Evolutionary conservation across 2,797 vertebrate genomes (phyloP).

Genomic region (Thalassophryne amazonica): DNA sequence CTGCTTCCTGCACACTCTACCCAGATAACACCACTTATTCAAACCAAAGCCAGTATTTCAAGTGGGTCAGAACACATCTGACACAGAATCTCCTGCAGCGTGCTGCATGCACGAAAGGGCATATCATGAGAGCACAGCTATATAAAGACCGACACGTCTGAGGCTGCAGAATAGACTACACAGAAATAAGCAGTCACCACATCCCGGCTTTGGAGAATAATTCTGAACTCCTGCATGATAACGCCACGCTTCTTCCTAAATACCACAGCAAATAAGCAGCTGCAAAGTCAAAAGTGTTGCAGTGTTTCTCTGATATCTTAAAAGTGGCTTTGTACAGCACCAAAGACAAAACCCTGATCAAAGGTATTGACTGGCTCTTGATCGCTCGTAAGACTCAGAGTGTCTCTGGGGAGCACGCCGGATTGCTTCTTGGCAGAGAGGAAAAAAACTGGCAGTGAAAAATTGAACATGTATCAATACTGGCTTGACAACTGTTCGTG

Average conservation of each 20-base stretch:
- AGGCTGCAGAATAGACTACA: too few relatives aligned
- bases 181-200: too few relatives aligned
- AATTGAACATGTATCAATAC: constrained; percentile 39
- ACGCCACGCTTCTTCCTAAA: neutral
- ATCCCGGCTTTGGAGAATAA: too few relatives aligned
- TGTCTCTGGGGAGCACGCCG: constrained; percentile 27
- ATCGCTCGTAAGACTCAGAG: constrained; percentile 26
- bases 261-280: neutral
- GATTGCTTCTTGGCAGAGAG: constrained; percentile 28
- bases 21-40: too few relatives aligned
- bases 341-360: constrained; percentile 28
- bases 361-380: constrained; percentile 33
- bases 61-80: too few relatives aligned
- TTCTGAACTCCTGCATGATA: too few relatives aligned
- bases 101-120: too few relatives aligned
- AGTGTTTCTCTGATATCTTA: neutral
- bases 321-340: constrained; percentile 17
- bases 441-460: constrained; percentile 18
- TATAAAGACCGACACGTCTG: too few relatives aligned
- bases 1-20: too few relatives aligned
- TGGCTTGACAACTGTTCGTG: neutral
- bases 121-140: too few relatives aligned
- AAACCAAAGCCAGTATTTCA: too few relatives aligned
- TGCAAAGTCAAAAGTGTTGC: neutral
- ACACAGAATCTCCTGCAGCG: too few relatives aligned